Percentiles rank a stretch among this genome's conserved stretches.
phyloP scores from a whole-genome alignment of 2,797 vertebrate species.

The Gobio occitaniae region DNA sequence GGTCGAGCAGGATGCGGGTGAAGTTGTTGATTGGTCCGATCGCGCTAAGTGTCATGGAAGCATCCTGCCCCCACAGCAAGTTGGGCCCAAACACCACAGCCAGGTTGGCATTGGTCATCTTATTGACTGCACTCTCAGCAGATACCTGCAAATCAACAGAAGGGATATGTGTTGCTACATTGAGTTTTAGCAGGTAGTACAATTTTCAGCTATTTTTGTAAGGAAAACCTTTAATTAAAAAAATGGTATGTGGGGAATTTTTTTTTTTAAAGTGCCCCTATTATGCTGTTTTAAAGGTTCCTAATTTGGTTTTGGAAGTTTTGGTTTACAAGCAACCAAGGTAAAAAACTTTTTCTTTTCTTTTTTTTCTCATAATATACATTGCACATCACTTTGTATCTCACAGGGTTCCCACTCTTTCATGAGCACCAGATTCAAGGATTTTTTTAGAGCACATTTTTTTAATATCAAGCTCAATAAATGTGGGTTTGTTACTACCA shows the following conservation, averaged over 20 bases:
- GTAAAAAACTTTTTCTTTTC: too few species aligned
- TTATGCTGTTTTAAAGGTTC: too few species aligned
- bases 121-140: conserved; percentile 86
- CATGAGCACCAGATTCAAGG: too few species aligned
- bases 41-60: conserved; percentile 94
- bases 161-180: neutral
- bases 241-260: neutral
- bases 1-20: conserved; percentile 90
- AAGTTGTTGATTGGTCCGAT: conserved; percentile 99
- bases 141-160: conserved; percentile 80
- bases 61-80: conserved; percentile 95
- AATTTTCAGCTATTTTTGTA: neutral
- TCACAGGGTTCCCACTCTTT: too few species aligned
- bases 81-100: conserved; percentile 97
- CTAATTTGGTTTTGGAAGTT: too few species aligned
- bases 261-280: neutral
- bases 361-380: too few species aligned
- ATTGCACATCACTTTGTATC: too few species aligned
- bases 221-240: neutral
- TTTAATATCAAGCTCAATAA: too few species aligned
- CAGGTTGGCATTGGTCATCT: conserved; percentile 96
- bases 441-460: too few species aligned
- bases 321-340: too few species aligned
- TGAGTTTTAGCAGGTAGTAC: neutral
- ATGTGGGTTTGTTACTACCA: too few species aligned